Conservation (phyloP, 92 coral and sea anemone species). For the Montipora capitata region DNA sequence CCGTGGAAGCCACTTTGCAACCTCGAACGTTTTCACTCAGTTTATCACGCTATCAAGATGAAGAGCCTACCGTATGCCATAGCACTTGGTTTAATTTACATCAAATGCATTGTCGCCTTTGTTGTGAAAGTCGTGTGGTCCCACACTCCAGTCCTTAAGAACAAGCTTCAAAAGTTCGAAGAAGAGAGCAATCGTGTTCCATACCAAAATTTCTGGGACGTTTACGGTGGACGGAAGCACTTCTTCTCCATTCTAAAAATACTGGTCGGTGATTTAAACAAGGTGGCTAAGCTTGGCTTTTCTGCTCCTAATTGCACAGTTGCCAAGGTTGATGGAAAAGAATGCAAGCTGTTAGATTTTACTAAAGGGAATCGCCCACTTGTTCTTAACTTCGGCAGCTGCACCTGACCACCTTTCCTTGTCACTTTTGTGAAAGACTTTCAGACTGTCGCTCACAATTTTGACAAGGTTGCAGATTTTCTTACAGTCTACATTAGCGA, state of each 20-base stretch:
- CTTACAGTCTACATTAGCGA: constrained; percentile 84
- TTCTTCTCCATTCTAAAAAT: not conserved
- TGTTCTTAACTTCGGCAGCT: constrained; percentile 85
- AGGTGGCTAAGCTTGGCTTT: constrained; percentile 45
- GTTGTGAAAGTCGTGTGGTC: not conserved
- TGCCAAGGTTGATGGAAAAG: constrained; percentile 50
- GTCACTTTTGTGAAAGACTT: constrained; percentile 70
- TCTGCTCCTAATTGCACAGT: constrained; percentile 77
- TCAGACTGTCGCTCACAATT: constrained; percentile 75
- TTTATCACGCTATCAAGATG: not conserved
- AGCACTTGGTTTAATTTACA: not conserved
- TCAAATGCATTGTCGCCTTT: not conserved
- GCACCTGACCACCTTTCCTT: constrained; percentile 80
- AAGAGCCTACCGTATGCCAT: not conserved
- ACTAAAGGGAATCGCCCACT: constrained; percentile 71
- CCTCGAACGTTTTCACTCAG: not conserved
- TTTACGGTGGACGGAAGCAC: not conserved
- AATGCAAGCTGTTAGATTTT: constrained; percentile 55
- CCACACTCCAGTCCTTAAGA: not conserved
- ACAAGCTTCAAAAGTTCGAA: not conserved
- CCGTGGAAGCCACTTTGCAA: not conserved
- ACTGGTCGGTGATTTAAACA: not conserved
- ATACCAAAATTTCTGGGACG: not conserved
- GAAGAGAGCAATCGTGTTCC: not conserved
- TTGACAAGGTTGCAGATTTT: constrained; percentile 84